Percentiles rank a stretch among this genome's conserved stretches.
Conservation (phyloP, 1,140 invertebrate genomes). For the Musca domestica region DNA sequence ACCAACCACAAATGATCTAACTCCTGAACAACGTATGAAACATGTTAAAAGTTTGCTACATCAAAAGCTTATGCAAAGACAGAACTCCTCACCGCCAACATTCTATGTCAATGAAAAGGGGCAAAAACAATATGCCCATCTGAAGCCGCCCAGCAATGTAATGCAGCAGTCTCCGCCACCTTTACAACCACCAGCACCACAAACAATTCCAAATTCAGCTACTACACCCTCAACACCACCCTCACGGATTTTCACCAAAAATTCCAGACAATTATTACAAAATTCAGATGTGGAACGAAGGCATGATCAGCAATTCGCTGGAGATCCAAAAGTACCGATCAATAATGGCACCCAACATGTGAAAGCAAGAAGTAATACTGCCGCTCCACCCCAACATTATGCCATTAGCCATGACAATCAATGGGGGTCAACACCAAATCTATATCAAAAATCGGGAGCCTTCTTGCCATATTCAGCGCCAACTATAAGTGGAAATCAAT, state of each 20-base stretch:
- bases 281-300: too few species aligned
- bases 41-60: slow-evolving; percentile 41
- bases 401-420: too few species aligned
- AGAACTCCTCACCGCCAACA: background rate
- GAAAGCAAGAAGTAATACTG: too few species aligned
- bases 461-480: too few species aligned
- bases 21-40: slow-evolving; percentile 26
- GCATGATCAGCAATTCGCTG: too few species aligned
- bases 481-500: too few species aligned
- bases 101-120: background rate
- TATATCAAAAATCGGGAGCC: too few species aligned
- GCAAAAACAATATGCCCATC: background rate
- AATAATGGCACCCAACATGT: too few species aligned
- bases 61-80: slow-evolving; percentile 9
- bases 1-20: slow-evolving; percentile 20
- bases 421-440: too few species aligned
- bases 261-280: background rate
- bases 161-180: background rate
- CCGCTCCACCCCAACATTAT: too few species aligned
- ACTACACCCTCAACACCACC: background rate
- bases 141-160: slow-evolving; percentile 1
- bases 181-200: background rate
- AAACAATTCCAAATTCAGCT: background rate
- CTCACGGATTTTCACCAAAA: background rate
- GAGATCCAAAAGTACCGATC: too few species aligned